These are phyloP conservation scores for Sandelia bainsii DNA, from an alignment of 2,797 vertebrate species.

Conservation along the genomic window DNA sequence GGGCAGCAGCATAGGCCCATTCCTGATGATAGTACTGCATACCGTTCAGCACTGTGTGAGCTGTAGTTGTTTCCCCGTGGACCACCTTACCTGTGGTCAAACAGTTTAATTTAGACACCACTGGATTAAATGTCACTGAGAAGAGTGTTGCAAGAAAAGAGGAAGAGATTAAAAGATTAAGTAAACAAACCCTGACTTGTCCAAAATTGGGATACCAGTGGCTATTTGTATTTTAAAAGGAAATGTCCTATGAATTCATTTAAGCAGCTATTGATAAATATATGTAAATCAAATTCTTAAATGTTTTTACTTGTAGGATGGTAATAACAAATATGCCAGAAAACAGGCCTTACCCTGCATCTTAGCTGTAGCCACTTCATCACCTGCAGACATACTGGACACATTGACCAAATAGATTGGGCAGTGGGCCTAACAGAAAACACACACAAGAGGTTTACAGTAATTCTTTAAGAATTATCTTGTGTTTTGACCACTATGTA, in stretches of 20 bases:
- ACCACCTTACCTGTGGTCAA: conserved; percentile 91
- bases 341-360: conserved; percentile 91
- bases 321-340: not conserved
- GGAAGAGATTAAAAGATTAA: conserved; percentile 16
- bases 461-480: not conserved
- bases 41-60: conserved; percentile 93
- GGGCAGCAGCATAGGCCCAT: conserved; percentile 94
- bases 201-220: no score
- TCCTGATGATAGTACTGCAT: conserved; percentile 98
- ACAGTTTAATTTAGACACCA: conserved; percentile 1
- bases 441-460: not conserved
- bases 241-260: no score
- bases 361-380: conserved; percentile 93
- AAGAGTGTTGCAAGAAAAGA: conserved; percentile 9
- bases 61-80: conserved; percentile 93
- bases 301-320: not conserved
- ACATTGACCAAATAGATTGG: conserved; percentile 95
- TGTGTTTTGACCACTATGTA: not conserved
- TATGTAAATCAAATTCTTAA: not conserved
- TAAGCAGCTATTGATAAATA: no score
- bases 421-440: conserved; percentile 89
- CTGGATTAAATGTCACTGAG: not conserved
- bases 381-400: conserved; percentile 95
- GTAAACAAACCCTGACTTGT: not conserved
- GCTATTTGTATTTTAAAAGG: no score